Conservation (phyloP, 1,140 invertebrate species). For the Drosophila guanche region DNA sequence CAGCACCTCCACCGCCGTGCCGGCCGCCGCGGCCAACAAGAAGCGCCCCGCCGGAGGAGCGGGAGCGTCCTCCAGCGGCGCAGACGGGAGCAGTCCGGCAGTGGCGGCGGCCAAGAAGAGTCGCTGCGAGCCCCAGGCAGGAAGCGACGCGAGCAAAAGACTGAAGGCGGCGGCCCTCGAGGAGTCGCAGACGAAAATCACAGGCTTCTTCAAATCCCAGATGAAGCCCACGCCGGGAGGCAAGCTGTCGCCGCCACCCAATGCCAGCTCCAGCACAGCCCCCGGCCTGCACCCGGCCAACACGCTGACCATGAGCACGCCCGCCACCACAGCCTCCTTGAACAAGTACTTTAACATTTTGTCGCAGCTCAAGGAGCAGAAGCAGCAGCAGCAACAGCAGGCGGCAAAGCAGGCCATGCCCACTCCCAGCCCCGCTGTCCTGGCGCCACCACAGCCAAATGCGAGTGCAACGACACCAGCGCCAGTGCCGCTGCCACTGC, state of each 20-base stretch:
- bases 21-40: conserved; percentile 46
- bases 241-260: conserved; percentile 60
- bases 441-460: background rate
- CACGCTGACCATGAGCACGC: conserved; percentile 77
- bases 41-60: conserved; percentile 43
- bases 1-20: conserved; percentile 68
- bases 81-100: conserved; percentile 4
- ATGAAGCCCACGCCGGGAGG: conserved; percentile 86
- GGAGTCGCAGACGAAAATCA: conserved; percentile 87
- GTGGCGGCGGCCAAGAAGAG: conserved; percentile 60
- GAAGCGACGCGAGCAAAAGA: conserved; percentile 67
- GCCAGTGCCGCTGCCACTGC: conserved; percentile 9
- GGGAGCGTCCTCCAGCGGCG: conserved; percentile 8
- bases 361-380: conserved; percentile 74
- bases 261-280: conserved; percentile 29
- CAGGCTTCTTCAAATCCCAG: conserved; percentile 92
- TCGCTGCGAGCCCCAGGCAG: conserved; percentile 39
- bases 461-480: conserved; percentile 14
- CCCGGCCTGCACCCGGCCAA: conserved; percentile 36
- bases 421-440: conserved; percentile 16
- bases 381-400: conserved; percentile 46
- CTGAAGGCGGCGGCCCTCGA: conserved; percentile 80
- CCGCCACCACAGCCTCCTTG: conserved; percentile 77
- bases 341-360: conserved; percentile 82
- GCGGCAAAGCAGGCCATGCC: conserved; percentile 14